Conservation (phyloP, 2,797 vertebrate species). For the Premnoplex brunnescens region DNA sequence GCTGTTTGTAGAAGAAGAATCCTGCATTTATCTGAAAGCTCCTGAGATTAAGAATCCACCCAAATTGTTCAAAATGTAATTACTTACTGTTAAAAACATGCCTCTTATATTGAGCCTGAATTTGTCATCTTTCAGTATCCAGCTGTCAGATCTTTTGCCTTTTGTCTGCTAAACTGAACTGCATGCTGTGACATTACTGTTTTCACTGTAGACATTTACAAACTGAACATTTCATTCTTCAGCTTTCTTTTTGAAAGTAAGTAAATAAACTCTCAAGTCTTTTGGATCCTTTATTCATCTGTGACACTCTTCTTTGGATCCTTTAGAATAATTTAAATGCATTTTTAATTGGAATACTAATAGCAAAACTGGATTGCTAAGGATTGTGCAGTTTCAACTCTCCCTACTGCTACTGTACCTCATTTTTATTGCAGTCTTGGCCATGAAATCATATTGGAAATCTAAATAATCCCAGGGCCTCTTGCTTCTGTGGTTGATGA, state of each 20-base stretch:
- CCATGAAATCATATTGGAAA: not conserved
- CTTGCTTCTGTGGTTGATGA: not conserved
- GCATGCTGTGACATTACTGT: not conserved
- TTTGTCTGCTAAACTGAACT: conserved; percentile 14
- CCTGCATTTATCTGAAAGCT: not conserved
- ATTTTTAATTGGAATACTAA: not conserved
- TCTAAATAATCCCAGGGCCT: not conserved
- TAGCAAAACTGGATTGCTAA: not conserved
- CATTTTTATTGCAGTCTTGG: not conserved
- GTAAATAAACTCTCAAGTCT: not conserved
- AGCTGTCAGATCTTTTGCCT: conserved; percentile 26
- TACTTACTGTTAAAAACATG: conserved; percentile 22
- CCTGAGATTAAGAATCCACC: not conserved
- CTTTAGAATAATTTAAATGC: not conserved
- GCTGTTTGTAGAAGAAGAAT: not conserved
- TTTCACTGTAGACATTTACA: not conserved
- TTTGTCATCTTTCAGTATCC: conserved; percentile 9
- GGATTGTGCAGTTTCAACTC: not conserved
- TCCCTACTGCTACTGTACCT: not conserved
- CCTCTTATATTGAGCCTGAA: not conserved
- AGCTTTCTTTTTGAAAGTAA: not conserved
- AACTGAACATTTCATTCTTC: not conserved
- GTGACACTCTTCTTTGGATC: not conserved
- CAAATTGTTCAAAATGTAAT: not conserved
- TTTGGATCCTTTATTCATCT: not conserved